Evolutionary conservation across 2,113 vertebrate genomes (phyloP).

Genomic region (Etheostoma spectabile): DNA sequence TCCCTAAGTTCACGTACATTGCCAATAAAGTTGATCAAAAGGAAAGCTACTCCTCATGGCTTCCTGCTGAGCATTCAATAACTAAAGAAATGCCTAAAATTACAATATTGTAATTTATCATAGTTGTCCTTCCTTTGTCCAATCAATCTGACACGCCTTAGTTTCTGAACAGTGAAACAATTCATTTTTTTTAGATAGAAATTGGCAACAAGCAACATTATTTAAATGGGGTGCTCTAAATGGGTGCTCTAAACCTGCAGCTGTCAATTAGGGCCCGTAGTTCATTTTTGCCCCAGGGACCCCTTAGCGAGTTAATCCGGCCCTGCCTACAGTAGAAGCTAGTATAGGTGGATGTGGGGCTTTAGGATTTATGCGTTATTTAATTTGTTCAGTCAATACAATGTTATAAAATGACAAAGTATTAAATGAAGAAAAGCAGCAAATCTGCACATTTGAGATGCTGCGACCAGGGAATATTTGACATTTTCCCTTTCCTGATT

Average conservation of each 20-base stretch:
- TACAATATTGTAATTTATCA: not conserved
- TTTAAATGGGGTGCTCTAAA: not conserved
- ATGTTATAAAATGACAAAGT: not conserved
- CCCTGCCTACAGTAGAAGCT: not conserved
- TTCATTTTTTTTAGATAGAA: not conserved
- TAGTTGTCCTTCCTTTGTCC: not conserved
- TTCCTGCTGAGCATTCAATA: not conserved
- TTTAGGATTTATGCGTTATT: not conserved
- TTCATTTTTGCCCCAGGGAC: not conserved
- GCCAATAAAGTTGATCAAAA: not conserved
- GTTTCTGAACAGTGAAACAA: not conserved
- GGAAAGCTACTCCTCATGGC: not conserved
- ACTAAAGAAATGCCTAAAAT: not conserved
- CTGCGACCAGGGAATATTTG: not conserved
- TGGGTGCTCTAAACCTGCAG: not conserved
- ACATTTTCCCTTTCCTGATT: not conserved
- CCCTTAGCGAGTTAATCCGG: not conserved
- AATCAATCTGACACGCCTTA: not conserved
- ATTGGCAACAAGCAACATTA: not conserved
- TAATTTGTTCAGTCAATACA: not conserved
- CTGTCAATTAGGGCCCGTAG: not conserved
- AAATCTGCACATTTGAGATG: not conserved
- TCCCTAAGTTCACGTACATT: not conserved
- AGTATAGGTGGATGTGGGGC: not conserved
- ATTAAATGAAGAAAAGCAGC: not conserved